Evolutionary conservation across 1,140 invertebrate genomes (phyloP), one percentile per base, ranked within the genome.

Genomic region (Heliconius congener): DNA sequence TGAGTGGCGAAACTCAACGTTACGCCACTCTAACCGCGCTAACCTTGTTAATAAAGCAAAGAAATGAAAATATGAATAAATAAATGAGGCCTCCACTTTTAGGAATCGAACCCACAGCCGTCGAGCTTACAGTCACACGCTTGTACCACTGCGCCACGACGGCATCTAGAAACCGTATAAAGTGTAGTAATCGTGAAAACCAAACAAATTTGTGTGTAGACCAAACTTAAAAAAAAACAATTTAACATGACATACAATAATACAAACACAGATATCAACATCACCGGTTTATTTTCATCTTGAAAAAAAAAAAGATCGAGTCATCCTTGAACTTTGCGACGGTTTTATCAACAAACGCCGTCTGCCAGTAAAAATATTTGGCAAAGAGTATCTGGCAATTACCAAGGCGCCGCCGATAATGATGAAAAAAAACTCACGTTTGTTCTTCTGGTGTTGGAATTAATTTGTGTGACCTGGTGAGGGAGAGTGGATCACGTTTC

Each of bases 301-400:
- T n/a, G n/a, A 50, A 42, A n/a, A 27, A 50, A 76, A 70, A 74
- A 76, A 76, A 46, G 11, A 46, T 8, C n/a, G 74, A 77, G 42
- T 77, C 77, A 66, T 66, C 39, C 71, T 78, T 78, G 76, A 78
- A 73, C 77, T 78, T 78, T 72, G 71, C 77, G 39, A 42, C 50
- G 71, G 19, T 77, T 23, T 66, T 74, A 73, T 78, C 77, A 74
- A 78, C 77, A 78, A 78, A 78, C 73, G 66, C 71, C 77, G 72
- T 74, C 77, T 74, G 77, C 66, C 55, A 78, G 55, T 6, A 23
- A 78, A 78, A 78, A 78, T 50, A 74, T 78, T 78, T 78, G 77
- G 76, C 76, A 78, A 42, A 34, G 30, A 73, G 13, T 30, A 57
- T 27, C 37, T 30, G 72, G 57, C 74, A 42, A 76, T 76, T 76